Evolutionary conservation across 2,888 invertebrate genomes (phyloP).

Genomic region (Podotricha telesiphe): DNA sequence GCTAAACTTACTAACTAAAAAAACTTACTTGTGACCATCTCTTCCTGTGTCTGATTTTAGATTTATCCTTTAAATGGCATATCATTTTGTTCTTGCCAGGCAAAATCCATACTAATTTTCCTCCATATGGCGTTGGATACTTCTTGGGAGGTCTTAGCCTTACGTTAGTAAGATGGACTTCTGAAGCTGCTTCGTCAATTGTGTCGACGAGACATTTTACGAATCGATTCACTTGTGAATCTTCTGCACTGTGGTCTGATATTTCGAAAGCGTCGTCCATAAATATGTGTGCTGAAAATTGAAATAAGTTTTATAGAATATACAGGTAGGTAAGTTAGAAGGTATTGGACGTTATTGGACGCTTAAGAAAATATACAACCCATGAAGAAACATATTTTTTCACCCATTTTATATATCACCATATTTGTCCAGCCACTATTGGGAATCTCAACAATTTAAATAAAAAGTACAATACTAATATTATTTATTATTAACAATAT

Average conservation of each 20-base stretch:
- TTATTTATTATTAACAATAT: too few species aligned
- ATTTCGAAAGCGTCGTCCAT: slow-evolving; percentile 93
- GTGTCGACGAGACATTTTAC: slow-evolving; percentile 89
- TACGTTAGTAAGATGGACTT: slow-evolving; percentile 87
- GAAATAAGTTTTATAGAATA: neutral
- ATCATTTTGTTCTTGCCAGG: slow-evolving; percentile 93
- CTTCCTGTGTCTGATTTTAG: slow-evolving; percentile 94
- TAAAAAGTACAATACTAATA: too few species aligned
- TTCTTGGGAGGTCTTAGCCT: slow-evolving; percentile 87
- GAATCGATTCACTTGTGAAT: slow-evolving; percentile 91
- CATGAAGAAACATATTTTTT: too few species aligned
- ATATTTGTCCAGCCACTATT: too few species aligned
- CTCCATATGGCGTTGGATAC: slow-evolving; percentile 93
- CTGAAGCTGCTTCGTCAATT: slow-evolving; percentile 89
- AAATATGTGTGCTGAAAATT: slow-evolving; percentile 87
- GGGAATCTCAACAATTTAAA: too few species aligned
- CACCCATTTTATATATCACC: too few species aligned
- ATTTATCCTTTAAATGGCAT: slow-evolving; percentile 94
- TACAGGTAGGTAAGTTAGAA: too few species aligned
- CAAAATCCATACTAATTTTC: slow-evolving; percentile 91
- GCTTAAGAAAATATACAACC: too few species aligned
- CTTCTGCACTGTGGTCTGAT: slow-evolving; percentile 85
- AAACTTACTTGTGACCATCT: slow-evolving; percentile 92
- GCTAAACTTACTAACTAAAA: too few species aligned
- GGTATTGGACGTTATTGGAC: too few species aligned